Evolutionary conservation across 1,140 invertebrate genomes (phyloP), one percentile per base, ranked within the genome.

Genomic region (Drosophila watanabei): DNA sequence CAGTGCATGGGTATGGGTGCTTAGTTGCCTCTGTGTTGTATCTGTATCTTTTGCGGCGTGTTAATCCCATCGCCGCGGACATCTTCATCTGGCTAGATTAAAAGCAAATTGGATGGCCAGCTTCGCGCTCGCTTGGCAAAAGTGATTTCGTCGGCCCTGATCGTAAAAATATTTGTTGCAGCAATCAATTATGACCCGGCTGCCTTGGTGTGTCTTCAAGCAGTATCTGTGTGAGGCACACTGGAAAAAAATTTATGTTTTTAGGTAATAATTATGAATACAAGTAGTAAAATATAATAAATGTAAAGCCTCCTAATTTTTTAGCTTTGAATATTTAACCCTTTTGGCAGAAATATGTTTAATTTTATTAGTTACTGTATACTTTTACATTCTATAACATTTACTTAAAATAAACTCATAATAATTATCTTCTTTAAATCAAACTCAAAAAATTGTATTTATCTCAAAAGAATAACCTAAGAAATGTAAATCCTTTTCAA

Each of bases 1-100:
- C n/a, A 16, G 18, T 45, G 46, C 14, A 13, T 24, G 20, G 18
- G 30, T 64, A 24, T 63, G 59, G 43, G 64, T 65, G 56, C 30
- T 8, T 33, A 13, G 45, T 28, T 63, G 28, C 11, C 35, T 13
- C 11, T 20, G 30, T 37, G 49, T 32, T 57, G 79, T 57, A 43
- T 45, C 33, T 65, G 66, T 51, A 46, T 77, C 48, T 46, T 49
- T 57, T 68, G 54, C 79, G 62, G 54, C 52, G 70, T 75, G 63
- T 66, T 80, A 82, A 64, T 62, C 57, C 78, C 64, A 89, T 89
- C 86, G 71, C 32, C 5, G 64, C 70, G 73, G 79, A 89, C 86
- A 89, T 89, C 81, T 89, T 85, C 85, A 84, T 88, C 85, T 80
- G 58, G 56, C 54, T 51, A 84, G 81, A 84, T 85, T 81, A 79